Percentiles rank a stretch among this genome's conserved stretches.
Evolutionary conservation across 2,888 invertebrate genomes (phyloP).

Genomic region (Gymnocheta viridis): DNA sequence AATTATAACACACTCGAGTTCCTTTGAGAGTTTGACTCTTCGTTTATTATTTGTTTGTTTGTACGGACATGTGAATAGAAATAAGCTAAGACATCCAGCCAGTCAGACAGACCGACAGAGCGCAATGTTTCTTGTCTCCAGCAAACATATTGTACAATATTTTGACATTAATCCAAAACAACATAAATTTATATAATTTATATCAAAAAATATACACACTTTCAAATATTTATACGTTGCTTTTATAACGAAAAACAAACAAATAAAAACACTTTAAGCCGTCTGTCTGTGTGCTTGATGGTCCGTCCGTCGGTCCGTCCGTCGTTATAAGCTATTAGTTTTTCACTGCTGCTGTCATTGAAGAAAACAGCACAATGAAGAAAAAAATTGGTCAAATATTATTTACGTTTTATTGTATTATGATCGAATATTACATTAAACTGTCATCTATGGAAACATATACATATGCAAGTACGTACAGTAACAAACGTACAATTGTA

Average conservation of each 20-base stretch:
- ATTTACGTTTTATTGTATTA: slow-evolving; percentile 58
- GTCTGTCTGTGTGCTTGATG: slow-evolving; percentile 10
- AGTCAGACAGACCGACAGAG: neutral
- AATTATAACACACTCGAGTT: neutral
- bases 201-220: neutral
- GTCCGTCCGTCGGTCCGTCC: slow-evolving; percentile 6
- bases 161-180: slow-evolving; percentile 68
- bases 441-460: slow-evolving; percentile 40
- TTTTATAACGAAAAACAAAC: slow-evolving; percentile 9
- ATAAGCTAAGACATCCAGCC: neutral
- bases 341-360: slow-evolving; percentile 16
- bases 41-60: neutral
- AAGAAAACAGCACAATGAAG: slow-evolving; percentile 35
- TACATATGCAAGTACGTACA: neutral
- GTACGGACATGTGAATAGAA: neutral
- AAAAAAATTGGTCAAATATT: slow-evolving; percentile 53
- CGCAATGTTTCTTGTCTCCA: slow-evolving; percentile 42
- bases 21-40: neutral
- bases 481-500: neutral
- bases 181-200: slow-evolving; percentile 64
- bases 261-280: slow-evolving; percentile 39
- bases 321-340: slow-evolving; percentile 41
- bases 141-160: slow-evolving; percentile 62
- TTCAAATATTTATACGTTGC: slow-evolving; percentile 51
- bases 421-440: slow-evolving; percentile 54